Percentiles rank a stretch among this genome's conserved stretches.
phyloP scores from a whole-genome alignment of 2,888 invertebrate genomes.

The Eupithecia insigniata region DNA sequence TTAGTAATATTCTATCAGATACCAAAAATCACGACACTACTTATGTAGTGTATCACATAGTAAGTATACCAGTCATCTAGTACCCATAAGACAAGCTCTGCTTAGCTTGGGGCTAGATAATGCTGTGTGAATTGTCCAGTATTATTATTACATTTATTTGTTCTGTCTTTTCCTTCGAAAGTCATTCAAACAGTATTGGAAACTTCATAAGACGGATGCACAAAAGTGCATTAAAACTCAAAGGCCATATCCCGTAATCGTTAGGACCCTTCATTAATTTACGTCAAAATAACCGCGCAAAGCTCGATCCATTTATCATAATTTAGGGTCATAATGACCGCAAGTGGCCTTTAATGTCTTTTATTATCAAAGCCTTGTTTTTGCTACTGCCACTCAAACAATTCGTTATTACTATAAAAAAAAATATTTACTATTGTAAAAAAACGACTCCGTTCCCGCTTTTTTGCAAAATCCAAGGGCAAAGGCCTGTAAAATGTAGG shows the following conservation, averaged over 20 bases:
- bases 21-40: too few species aligned
- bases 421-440: too few species aligned
- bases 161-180: too few species aligned
- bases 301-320: slow-evolving; percentile 71
- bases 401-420: too few species aligned
- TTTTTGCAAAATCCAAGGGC: neutral
- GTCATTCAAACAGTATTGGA: neutral
- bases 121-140: too few species aligned
- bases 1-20: too few species aligned
- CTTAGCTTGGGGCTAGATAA: too few species aligned
- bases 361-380: slow-evolving; percentile 51
- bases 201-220: neutral
- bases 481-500: too few species aligned
- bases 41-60: too few species aligned
- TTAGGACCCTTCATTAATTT: neutral
- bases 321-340: slow-evolving; percentile 60
- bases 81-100: too few species aligned
- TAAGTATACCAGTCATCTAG: too few species aligned
- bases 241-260: neutral
- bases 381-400: slow-evolving; percentile 31
- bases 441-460: neutral
- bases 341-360: slow-evolving; percentile 79
- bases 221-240: neutral
- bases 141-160: too few species aligned
- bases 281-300: slow-evolving; percentile 9